Base-by-base conservation (phyloP, 2,888 invertebrate genomes). In the Dichetophora obliterata region DNA sequence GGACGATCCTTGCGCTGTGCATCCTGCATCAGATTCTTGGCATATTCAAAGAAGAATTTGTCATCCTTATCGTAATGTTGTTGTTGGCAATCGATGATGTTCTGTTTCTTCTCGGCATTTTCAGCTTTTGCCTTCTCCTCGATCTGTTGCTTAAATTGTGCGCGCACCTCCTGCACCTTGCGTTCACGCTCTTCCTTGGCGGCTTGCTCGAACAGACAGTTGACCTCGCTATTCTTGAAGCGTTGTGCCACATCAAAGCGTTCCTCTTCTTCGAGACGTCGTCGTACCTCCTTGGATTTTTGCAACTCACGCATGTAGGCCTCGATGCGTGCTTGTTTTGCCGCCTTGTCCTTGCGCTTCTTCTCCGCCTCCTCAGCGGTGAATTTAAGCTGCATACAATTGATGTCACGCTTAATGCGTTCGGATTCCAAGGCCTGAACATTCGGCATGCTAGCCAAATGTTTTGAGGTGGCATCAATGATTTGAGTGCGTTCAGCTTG, bases 361-460 rank as follows among this genome's bases (percentile, higher is more conserved):
- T 84, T 84, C 4, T 84, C 84, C 54, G 83, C 83, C 76, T 89
- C 88, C 75, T 87, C 85, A 8, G 86, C 86, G 16, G 87, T 88
- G 81, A 88, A 89, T 82, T 86, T 85, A 16, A 87, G 84, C 9
- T 89, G 89, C 82, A 86, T 86, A 85, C 92, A 91, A 16, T 86
- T 87, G 34, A 91, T 82, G 16, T 92, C 92, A 48, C 91, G 91
- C 19, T 90, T 87, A 0, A 91, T 82, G 0, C 90, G 89, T n/a
- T 88, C 90, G 22, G 90, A 89, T 52, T 92, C 92, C 65, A 86
- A 85, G 0, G 85, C 87, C 1, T 89, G 89, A 0, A 90, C 89
- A 31, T 85, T 88, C 37, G 90, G 89, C 0, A 91, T 89, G 0
- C 89, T 88, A 69, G 89, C 88, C 78, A 92, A 82, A 77, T 88